phyloP scores from a whole-genome alignment of 2,888 invertebrate species.

The Perizoma flavofasciatum region DNA sequence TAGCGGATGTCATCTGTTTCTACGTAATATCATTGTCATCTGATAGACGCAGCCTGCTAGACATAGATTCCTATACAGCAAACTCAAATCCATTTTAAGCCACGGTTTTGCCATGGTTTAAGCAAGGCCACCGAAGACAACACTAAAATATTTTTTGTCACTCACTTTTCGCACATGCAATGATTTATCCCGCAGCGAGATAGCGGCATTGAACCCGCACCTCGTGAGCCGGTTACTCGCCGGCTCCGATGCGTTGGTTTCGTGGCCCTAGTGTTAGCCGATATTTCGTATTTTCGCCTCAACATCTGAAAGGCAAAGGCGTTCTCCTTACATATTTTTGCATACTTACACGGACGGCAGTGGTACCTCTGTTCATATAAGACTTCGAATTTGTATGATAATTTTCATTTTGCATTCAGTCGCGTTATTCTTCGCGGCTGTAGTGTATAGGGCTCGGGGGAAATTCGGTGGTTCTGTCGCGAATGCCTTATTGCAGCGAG shows the following conservation, averaged over 20 bases:
- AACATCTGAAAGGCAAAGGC: constrained; percentile 67
- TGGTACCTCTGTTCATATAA: constrained; percentile 74
- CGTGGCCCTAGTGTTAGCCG: constrained; percentile 41
- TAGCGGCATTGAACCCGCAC: too few species aligned
- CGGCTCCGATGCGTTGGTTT: constrained; percentile 7
- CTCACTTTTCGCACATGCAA: too few species aligned
- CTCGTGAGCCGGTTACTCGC: too few species aligned
- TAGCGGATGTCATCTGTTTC: too few species aligned
- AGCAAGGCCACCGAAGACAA: too few species aligned
- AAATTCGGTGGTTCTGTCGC: constrained; percentile 75
- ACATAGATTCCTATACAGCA: too few species aligned
- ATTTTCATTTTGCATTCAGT: constrained; percentile 83
- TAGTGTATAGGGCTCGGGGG: constrained; percentile 79
- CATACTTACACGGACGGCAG: constrained; percentile 73
- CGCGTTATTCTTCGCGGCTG: constrained; percentile 73
- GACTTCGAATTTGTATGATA: constrained; percentile 81
- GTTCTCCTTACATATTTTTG: constrained; percentile 75
- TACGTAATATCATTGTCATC: too few species aligned
- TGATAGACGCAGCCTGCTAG: too few species aligned
- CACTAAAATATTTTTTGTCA: too few species aligned
- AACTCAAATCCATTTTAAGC: too few species aligned
- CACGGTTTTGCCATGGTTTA: too few species aligned
- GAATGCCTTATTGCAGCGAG: constrained; percentile 52
- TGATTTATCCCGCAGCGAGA: too few species aligned
- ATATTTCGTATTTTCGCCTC: constrained; percentile 61